Percentiles rank a stretch among this genome's conserved stretches.
phyloP scores from a whole-genome alignment of 1,140 invertebrate genomes.

The Conopomorpha cramerella region DNA sequence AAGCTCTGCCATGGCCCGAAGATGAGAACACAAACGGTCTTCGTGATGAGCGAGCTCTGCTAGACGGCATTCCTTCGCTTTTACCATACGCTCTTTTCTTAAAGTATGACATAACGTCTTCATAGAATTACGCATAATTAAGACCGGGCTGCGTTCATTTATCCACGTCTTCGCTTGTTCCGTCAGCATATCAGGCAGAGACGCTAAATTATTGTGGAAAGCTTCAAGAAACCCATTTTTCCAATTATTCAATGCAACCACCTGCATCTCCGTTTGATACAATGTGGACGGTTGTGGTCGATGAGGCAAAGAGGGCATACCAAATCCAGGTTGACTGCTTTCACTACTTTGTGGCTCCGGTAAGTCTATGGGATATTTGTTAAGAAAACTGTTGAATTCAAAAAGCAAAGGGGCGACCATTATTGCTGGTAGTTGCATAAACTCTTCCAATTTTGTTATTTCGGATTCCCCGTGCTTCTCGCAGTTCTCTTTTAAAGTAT shows the following conservation, averaged over 20 bases:
- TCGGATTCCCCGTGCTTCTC: no score
- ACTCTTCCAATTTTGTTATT: no score
- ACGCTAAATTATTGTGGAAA: constrained; percentile 19
- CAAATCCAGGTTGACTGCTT: no score
- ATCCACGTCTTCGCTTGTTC: constrained; percentile 25
- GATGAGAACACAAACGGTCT: constrained; percentile 21
- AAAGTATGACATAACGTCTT: constrained; percentile 29
- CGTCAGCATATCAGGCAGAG: constrained; percentile 20
- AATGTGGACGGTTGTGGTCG: constrained; percentile 20
- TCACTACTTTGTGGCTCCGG: no score
- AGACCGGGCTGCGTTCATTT: constrained; percentile 14
- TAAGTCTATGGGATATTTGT: no score
- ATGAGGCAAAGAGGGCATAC: no score
- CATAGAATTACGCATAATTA: constrained; percentile 29
- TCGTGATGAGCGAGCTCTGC: constrained; percentile 26
- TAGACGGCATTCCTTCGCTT: constrained; percentile 19
- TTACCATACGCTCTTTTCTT: constrained; percentile 24
- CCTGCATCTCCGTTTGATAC: constrained; percentile 27
- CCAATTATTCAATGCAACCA: constrained; percentile 25
- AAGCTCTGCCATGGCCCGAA: constrained; percentile 25
- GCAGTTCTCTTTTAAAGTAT: no score
- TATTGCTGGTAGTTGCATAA: no score
- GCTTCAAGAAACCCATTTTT: constrained; percentile 35
- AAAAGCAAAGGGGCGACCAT: no score
- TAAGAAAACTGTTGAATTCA: no score